phyloP scores from a whole-genome alignment of 2,888 invertebrate species.

The Drosophila pseudotakahashii region DNA sequence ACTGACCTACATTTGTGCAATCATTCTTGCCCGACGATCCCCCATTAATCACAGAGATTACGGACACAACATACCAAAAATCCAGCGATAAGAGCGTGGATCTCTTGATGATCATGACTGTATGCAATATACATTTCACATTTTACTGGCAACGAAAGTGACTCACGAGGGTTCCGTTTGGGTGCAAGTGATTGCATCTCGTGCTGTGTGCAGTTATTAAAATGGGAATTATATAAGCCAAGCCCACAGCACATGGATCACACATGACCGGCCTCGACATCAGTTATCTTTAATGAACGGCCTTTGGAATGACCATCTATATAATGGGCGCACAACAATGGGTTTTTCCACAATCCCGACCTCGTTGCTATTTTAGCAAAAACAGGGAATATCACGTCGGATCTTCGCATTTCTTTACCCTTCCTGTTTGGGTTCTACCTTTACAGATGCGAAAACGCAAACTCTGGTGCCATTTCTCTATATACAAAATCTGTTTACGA shows the following conservation, averaged over 20 bases:
- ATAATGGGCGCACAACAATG: slow-evolving; percentile 10
- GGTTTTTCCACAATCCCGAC: slow-evolving; percentile 6
- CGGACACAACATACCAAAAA: not conserved
- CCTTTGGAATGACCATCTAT: slow-evolving; percentile 26
- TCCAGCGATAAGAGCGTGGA: slow-evolving; percentile 10
- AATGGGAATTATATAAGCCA: slow-evolving; percentile 5
- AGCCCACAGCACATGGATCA: slow-evolving; percentile 4
- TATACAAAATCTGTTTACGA: slow-evolving; percentile 6
- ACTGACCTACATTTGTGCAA: slow-evolving; percentile 25
- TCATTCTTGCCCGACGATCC: slow-evolving; percentile 12
- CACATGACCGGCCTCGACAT: slow-evolving; percentile 19
- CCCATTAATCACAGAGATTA: slow-evolving; percentile 30
- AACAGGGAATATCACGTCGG: slow-evolving; percentile 1
- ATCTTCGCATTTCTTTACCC: slow-evolving; percentile 3
- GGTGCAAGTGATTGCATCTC: slow-evolving; percentile 28
- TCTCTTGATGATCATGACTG: slow-evolving; percentile 10
- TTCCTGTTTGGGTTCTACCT: not conserved
- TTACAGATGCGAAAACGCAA: not conserved
- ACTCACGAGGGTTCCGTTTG: slow-evolving; percentile 20
- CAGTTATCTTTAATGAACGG: slow-evolving; percentile 23
- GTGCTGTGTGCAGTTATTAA: slow-evolving; percentile 9
- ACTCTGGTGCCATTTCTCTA: not conserved
- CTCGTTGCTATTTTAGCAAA: not conserved
- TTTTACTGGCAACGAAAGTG: slow-evolving; percentile 4
- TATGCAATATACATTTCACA: not conserved